Evolutionary conservation across 1,140 invertebrate genomes (phyloP).

Genomic region (Trachymyrmex cornetzi): DNA sequence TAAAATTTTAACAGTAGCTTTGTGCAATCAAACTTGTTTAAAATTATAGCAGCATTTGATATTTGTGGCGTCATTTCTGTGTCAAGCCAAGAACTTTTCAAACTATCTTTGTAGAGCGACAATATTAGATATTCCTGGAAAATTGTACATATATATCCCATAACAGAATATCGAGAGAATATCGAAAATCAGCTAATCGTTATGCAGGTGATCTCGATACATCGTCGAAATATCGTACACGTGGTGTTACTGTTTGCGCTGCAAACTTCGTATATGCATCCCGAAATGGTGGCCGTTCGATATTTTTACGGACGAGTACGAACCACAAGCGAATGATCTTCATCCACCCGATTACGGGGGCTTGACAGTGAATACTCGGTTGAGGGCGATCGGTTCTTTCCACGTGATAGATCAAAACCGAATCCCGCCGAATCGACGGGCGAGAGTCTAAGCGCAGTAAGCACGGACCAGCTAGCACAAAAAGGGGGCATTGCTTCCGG

Average conservation of each 20-base stretch:
- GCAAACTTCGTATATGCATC: not conserved
- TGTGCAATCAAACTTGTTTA: too few relatives aligned
- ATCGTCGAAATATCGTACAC: not conserved
- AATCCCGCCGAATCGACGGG: conserved; percentile 61
- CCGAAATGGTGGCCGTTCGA: conserved; percentile 17
- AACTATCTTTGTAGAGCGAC: not conserved
- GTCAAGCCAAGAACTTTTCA: too few relatives aligned
- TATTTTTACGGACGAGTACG: conserved; percentile 57
- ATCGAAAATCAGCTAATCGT: not conserved
- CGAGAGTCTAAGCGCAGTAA: conserved; percentile 20
- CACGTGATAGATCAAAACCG: conserved; percentile 76
- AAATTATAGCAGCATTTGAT: too few relatives aligned
- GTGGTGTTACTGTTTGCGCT: not conserved
- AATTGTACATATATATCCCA: not conserved
- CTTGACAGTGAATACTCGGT: conserved; percentile 49
- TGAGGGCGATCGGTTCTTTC: conserved; percentile 70
- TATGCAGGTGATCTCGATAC: not conserved
- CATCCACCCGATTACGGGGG: conserved; percentile 55
- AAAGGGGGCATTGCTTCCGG: conserved; percentile 73
- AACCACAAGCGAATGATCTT: conserved; percentile 35
- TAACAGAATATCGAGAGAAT: not conserved
- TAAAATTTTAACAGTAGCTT: too few relatives aligned
- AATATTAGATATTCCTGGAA: not conserved
- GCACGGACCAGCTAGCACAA: conserved; percentile 71
- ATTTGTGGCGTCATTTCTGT: too few relatives aligned